A percentile compares a stretch with the other conserved stretches of the same genome.
Evolutionary conservation across 2,797 vertebrate species (phyloP).

Genomic region (Muraenolepis orangiensis): DNA sequence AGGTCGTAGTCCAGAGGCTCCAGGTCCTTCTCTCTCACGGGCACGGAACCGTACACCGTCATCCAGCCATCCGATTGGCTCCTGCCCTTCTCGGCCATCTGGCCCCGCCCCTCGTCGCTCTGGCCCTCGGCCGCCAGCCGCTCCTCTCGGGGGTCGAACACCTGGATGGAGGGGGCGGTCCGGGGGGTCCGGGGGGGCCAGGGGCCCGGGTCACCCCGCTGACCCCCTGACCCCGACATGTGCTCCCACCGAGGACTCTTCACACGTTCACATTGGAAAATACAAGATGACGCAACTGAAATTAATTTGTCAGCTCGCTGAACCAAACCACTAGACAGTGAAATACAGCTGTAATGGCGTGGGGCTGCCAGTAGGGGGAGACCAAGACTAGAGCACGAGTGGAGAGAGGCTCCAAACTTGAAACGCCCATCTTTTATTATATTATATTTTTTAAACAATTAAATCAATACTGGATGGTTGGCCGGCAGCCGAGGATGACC

Average conservation of each 20-base stretch:
- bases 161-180: slow-evolving; percentile 22
- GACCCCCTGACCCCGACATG: neutral
- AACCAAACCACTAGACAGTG: too few relatives aligned
- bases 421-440: neutral
- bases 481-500: too few relatives aligned
- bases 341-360: neutral
- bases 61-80: slow-evolving; percentile 79
- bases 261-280: neutral
- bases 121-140: slow-evolving; percentile 67
- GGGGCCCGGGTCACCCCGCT: neutral
- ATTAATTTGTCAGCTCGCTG: neutral
- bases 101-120: slow-evolving; percentile 70
- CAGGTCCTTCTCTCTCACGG: slow-evolving; percentile 78
- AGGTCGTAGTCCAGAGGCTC: slow-evolving; percentile 87
- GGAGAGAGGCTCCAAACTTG: neutral
- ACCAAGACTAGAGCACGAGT: neutral
- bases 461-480: neutral
- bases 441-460: neutral
- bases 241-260: neutral
- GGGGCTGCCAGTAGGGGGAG: neutral
- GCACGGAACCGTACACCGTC: slow-evolving; percentile 56
- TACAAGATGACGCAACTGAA: neutral
- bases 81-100: slow-evolving; percentile 59
- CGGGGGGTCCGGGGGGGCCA: neutral
- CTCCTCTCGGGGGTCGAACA: slow-evolving; percentile 55